Conservation (phyloP, 2,113 vertebrate genomes). For the Seriola quinqueradiata region DNA sequence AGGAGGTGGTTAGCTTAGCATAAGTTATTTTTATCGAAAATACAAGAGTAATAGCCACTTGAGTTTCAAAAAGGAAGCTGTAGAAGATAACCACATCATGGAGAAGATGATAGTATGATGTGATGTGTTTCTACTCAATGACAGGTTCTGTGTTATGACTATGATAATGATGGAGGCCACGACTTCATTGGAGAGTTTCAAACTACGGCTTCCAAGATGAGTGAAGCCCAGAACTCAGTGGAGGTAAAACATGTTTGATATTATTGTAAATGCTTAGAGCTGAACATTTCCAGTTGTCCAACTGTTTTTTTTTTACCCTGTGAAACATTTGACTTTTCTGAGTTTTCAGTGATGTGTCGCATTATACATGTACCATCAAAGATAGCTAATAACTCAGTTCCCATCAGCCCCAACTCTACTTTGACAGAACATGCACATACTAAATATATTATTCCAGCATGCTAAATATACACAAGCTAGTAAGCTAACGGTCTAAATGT, state of each 20-base stretch:
- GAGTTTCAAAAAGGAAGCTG: neutral
- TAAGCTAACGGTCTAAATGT: neutral
- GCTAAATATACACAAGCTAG: neutral
- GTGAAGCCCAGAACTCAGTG: slow-evolving; percentile 88
- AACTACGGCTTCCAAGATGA: slow-evolving; percentile 91
- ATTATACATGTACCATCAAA: no score
- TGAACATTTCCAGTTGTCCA: neutral
- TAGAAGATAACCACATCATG: neutral
- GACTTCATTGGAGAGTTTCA: slow-evolving; percentile 98
- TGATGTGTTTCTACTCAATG: slow-evolving; percentile 22
- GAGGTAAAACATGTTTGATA: slow-evolving; percentile 82
- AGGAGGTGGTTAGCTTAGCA: neutral
- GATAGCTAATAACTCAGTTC: no score
- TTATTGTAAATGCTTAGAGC: neutral
- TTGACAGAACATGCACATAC: neutral
- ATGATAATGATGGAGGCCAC: slow-evolving; percentile 96
- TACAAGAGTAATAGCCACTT: neutral
- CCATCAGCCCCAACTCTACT: no score
- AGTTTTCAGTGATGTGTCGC: no score
- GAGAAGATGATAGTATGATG: neutral
- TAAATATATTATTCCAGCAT: neutral
- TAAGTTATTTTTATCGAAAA: neutral
- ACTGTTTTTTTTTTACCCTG: neutral
- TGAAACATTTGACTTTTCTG: neutral
- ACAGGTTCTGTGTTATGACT: slow-evolving; percentile 95